Base-by-base conservation (phyloP, 1,140 invertebrate species). In the Protaetia brevitarsis region DNA sequence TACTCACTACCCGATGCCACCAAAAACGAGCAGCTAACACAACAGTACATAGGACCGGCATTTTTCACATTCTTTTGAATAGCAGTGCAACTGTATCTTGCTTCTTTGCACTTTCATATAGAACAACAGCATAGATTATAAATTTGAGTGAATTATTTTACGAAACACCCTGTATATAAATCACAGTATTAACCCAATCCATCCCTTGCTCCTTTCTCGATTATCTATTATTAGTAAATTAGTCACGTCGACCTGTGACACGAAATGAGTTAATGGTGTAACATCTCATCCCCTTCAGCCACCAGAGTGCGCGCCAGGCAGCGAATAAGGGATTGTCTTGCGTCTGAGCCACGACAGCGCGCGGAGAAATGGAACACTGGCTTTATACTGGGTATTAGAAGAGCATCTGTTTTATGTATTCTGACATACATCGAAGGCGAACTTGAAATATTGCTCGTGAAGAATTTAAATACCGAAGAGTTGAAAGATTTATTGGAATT, bases 361-460 rank as follows among this genome's bases (percentile, higher is more conserved):
- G n/a, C n/a, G n/a, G n/a, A 19, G 16, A 51, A 2, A 19, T 51
- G 26, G 19, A 51, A 51, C 41, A 51, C 10, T 23, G 37, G 11
- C 16, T 13, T 21, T 8, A 51, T 13, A 8, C 16, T 45, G 11
- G 6, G 2, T 11, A 37, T 16, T 6, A 51, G 41, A 51, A 19
- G 11, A 8, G 41, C 41, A 23, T 51, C 41, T 51, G 41, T 16
- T 51, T 51, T 51, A 51, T 51, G 26, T 51, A 51, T 51, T 51
- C 41, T 51, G 41, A 23, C 41, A 51, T 23, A 8, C 41, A 51
- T 51, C 41, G 26, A 51, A 51, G n/a, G n/a, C 41, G 26, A 51
- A 51, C 41, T 51, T 51, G 41, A 51, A 51, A 51, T 51, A 51
- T 51, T 51, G 41, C 41, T 51, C 41, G 41, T n/a, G 41, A 51